Evolutionary conservation across 2,888 invertebrate genomes (phyloP).

Genomic region (Dascillus cervinus): DNA sequence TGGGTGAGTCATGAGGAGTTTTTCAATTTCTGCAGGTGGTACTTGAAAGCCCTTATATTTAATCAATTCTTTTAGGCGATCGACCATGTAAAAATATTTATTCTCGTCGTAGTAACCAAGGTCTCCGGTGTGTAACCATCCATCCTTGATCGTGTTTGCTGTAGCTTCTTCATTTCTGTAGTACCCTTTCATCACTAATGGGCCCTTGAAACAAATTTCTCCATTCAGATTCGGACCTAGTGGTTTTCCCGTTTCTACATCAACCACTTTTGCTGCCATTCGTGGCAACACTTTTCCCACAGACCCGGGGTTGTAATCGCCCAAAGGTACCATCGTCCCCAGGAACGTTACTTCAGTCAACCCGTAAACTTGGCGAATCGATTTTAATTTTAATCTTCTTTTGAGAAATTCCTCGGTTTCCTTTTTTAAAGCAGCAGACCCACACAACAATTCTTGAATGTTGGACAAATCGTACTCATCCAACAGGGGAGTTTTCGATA

Average conservation of each 20-base stretch:
- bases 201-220: conserved; percentile 74
- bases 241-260: conserved; percentile 50
- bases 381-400: conserved; percentile 50
- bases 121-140: conserved; percentile 71
- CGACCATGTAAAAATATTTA: conserved; percentile 69
- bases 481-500: no score
- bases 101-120: conserved; percentile 70
- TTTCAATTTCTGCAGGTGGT: conserved; percentile 82
- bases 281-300: conserved; percentile 56
- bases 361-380: conserved; percentile 3
- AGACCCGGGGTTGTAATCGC: neutral
- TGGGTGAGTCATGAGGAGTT: conserved; percentile 62
- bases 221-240: conserved; percentile 58
- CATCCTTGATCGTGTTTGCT: conserved; percentile 54
- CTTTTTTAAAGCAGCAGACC: no score
- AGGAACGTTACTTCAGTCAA: conserved; percentile 46
- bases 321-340: conserved; percentile 30
- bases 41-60: conserved; percentile 81
- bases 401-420: no score
- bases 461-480: no score
- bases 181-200: conserved; percentile 60
- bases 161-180: conserved; percentile 59
- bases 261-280: conserved; percentile 48
- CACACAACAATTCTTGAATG: no score
- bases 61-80: conserved; percentile 78